phyloP scores from a whole-genome alignment of 2,113 vertebrate genomes.

The Calyptomena viridis region DNA sequence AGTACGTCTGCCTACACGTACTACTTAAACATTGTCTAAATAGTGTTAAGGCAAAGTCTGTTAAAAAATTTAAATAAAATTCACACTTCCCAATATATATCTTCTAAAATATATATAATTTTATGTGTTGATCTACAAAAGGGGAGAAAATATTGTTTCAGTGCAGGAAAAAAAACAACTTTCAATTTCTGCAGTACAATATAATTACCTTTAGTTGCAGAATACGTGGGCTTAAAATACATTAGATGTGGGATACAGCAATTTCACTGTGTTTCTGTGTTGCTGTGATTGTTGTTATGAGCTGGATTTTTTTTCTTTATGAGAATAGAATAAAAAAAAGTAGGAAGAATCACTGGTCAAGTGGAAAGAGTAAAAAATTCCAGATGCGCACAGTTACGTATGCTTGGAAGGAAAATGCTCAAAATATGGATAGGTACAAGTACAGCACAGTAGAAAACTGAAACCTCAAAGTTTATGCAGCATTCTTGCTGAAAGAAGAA shows the following conservation, averaged over 20 bases:
- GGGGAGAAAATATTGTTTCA: background rate
- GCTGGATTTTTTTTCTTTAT: background rate
- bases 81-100: background rate
- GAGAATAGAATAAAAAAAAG: background rate
- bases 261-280: background rate
- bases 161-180: background rate
- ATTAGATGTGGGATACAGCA: accelerated
- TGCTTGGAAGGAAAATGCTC: background rate
- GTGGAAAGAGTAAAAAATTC: background rate
- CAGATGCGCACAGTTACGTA: background rate
- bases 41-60: background rate
- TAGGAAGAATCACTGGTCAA: background rate
- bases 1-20: background rate
- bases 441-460: background rate
- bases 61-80: background rate
- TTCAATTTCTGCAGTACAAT: background rate
- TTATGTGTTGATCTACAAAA: background rate
- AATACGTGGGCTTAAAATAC: background rate
- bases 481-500: background rate
- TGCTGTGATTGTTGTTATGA: background rate
- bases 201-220: accelerated
- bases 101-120: background rate
- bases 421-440: background rate
- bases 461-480: background rate
- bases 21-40: background rate